Evolutionary conservation across 2,888 invertebrate species (phyloP), one percentile per base, ranked within the genome.

Genomic region (Platypus cylindrus): DNA sequence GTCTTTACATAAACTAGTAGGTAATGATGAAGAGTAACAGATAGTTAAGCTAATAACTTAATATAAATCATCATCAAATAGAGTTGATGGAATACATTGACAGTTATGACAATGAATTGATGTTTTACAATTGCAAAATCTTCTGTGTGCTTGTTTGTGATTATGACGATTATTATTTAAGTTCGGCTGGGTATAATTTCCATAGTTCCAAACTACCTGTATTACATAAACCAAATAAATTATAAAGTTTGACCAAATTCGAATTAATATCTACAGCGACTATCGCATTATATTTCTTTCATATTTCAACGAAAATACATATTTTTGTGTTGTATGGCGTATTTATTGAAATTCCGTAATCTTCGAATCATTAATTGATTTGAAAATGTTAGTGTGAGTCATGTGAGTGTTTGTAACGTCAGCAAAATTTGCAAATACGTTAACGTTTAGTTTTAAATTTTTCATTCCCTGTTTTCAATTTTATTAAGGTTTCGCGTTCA

Each of bases 291-390:
- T 58, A 62, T 44, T 57, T 56, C 43, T 65, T 58, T 12, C 65
- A 65, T 35, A 65, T 59, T 46, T 63, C 64, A 9, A 66, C 60
- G 35, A 66, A 54, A 17, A 56, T 60, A 39, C 65, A 66, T 23
- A 60, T 59, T 48, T 66, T 63, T 18, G 66, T 52, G 39, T 64
- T 55, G 43, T 64, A 64, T 4, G 43, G 37, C 1, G 52, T 47
- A 32, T 49, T 46, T 11, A n/a, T n/a, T n/a, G n/a, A n/a, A n/a
- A n/a, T n/a, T n/a, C n/a, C n/a, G n/a, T n/a, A n/a, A n/a, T n/a
- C n/a, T n/a, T n/a, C n/a, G n/a, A n/a, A n/a, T n/a, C n/a, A n/a
- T n/a, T n/a, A n/a, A n/a, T n/a, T n/a, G n/a, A n/a, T n/a, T n/a
- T n/a, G n/a, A n/a, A n/a, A n/a, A n/a, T n/a, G n/a, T n/a, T n/a